Conservation (phyloP, 2,113 vertebrate species). For the human region GRCh38 chr14:104757001-104757500, state of each 20-base stretch:
- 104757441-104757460: neutral
- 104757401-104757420: accelerated
- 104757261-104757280: accelerated
- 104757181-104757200: accelerated
- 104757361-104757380: neutral
- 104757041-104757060: no score
- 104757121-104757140: accelerated
- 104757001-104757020: accelerated
- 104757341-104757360: accelerated
- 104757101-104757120: accelerated
- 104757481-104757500: neutral
- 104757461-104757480: neutral
- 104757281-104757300: neutral
- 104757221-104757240: neutral
- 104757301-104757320: neutral
- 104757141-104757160: accelerated
- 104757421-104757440: neutral
- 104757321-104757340: neutral
- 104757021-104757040: neutral
- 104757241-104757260: neutral
- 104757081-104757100: accelerated
- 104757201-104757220: neutral
- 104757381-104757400: accelerated
- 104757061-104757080: neutral
- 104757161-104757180: neutral